phyloP scores from a whole-genome alignment of 35 echinoderm and acorn worm genomes.

The Ptychodera flava region DNA sequence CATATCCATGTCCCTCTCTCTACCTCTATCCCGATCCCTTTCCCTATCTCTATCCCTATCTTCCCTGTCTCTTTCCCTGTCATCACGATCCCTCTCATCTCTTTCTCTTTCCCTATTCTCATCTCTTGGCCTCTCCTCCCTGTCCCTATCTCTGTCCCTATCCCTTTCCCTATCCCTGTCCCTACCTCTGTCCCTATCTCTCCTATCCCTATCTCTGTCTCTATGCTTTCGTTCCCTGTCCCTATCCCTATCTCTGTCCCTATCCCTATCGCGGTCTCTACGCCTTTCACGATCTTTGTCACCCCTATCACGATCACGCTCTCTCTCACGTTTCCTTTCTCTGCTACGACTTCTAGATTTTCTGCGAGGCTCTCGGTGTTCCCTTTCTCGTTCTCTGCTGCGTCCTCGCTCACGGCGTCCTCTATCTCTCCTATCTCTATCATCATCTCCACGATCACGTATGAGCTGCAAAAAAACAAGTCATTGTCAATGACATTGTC shows the following conservation, averaged over 20 bases:
- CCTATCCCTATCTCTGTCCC: conserved; percentile 16
- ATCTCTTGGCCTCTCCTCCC: not conserved
- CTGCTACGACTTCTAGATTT: not conserved
- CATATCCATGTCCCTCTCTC: conserved; percentile 3
- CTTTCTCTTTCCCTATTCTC: conserved; percentile 11
- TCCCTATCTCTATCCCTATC: conserved; percentile 16
- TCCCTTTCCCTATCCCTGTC: conserved; percentile 15
- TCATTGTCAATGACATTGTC: no score
- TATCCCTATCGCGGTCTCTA: conserved; percentile 21
- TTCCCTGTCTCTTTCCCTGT: conserved; percentile 18
- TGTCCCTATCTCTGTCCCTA: conserved; percentile 24
- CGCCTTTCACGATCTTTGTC: not conserved
- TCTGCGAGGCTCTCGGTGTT: not conserved
- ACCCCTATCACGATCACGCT: not conserved
- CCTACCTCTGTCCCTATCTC: conserved; percentile 13
- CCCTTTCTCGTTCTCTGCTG: no score
- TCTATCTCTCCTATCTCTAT: no score
- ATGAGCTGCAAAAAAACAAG: no score
- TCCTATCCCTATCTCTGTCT: not conserved
- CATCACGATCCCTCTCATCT: not conserved
- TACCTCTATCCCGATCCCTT: not conserved
- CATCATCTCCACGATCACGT: conserved; percentile 3
- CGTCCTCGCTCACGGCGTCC: no score
- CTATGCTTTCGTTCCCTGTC: conserved; percentile 10
- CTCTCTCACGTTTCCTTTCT: not conserved